Evolutionary conservation across 1,140 invertebrate genomes (phyloP).

Genomic region (Mesaphorura yosii): DNA sequence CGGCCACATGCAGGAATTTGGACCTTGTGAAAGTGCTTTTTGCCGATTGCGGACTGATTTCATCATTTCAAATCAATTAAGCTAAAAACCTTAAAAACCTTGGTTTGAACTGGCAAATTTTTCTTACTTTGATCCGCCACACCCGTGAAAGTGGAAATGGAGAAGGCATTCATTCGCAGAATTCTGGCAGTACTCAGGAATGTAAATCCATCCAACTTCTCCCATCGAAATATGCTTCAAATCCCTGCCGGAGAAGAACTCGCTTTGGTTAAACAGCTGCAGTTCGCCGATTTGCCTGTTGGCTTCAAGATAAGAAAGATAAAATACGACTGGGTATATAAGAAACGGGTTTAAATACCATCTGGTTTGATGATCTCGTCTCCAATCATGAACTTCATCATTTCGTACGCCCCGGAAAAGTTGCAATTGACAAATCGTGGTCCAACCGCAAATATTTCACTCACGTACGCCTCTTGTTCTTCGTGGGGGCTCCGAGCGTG

Average conservation of each 20-base stretch:
- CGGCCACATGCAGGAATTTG: slow-evolving; percentile 20
- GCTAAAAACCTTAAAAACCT: not conserved
- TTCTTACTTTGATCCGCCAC: slow-evolving; percentile 7
- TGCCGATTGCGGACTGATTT: slow-evolving; percentile 1
- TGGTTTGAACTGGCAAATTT: not conserved
- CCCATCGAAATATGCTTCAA: slow-evolving; percentile 15
- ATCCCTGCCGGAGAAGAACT: slow-evolving; percentile 10
- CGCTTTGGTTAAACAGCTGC: slow-evolving; percentile 17
- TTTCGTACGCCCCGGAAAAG: not conserved
- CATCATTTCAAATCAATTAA: slow-evolving; percentile 16
- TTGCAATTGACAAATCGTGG: no score
- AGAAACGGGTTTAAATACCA: no score
- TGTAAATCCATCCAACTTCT: slow-evolving; percentile 16
- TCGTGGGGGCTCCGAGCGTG: no score
- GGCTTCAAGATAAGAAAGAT: no score
- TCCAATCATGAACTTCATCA: not conserved
- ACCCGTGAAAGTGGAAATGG: slow-evolving; percentile 27
- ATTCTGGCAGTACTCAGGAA: slow-evolving; percentile 11
- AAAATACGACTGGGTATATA: no score
- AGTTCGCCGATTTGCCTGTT: no score
- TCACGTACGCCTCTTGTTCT: no score
- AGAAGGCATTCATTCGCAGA: slow-evolving; percentile 10
- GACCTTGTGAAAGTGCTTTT: slow-evolving; percentile 7
- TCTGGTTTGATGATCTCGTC: no score
- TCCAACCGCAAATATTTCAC: no score